Base-by-base conservation (phyloP, 2,113 vertebrate species). In the Nothobranchius furzeri region DNA sequence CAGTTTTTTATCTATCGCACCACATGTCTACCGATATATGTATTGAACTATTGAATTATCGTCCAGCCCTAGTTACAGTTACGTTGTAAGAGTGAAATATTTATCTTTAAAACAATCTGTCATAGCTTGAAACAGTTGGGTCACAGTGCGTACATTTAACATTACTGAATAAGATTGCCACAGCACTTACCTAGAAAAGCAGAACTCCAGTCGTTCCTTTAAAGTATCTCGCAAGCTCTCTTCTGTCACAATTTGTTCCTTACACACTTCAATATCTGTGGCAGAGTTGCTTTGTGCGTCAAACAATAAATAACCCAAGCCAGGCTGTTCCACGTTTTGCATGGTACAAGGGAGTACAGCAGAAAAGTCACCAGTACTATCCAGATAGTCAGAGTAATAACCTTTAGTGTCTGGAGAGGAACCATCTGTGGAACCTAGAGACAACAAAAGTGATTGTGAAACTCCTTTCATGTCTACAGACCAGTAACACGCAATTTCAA, bases 141-240 rank as follows among this genome's bases (percentile, higher is more conserved):
- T 3, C 30, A 30, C 3, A 30, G 30, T 30, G 30, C 30, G 30
- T 30, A 30, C 43, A 49, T 24, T 40, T n/a, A 30, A 4, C 0
- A 37, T 12, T 12, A 45, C 43, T 45, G 9, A 0, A 13, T 43
- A 20, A 8, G 6, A 30, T 25, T 30, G 1, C 12, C 54, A 14
- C 9, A 20, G 6, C 17, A 49, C 49, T 64, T 88, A 98, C 97
- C 97, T 92, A 52, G 96, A 98, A 74, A 99, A 98, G 91, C 95
- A 98, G 82, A 97, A 98, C 73, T 99, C 97, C 1, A 99, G 89
- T n/a, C 95, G 95, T 82, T 96, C 97, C 76, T 94, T 98, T 88
- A 99, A 86, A 87, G 95, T 95, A 62, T 95, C 96, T 70, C 94
- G 93, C 0, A 98, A 78, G 79, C 88, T 93, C 90, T 97, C 96